Base-by-base conservation (phyloP, 2,888 invertebrate genomes). In the Euplagia quadripunctaria region DNA sequence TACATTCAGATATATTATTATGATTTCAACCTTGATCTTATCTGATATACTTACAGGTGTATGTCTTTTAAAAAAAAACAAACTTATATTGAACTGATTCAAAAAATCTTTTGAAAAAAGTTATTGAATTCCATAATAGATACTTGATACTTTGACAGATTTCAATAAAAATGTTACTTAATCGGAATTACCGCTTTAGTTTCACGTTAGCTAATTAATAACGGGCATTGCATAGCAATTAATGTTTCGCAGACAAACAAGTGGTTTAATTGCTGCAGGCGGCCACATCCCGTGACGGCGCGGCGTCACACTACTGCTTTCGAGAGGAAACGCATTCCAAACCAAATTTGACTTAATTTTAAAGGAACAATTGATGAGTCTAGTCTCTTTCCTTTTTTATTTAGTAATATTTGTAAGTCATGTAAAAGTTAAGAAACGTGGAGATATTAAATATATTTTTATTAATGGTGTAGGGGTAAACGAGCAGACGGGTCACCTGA, bases 151-250 rank as follows among this genome's bases (percentile, higher is more conserved):
- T 51, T 51, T 51, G 12, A 16, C 16, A 6, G 14, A 14, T 61
- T 31, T 61, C 14, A 31, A 61, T 61, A 31, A 31, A 12, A 61
- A 14, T 1, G 20, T 61, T 31, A 14, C 31, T 61, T 61, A 61
- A 61, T 20, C 14, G 20, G 31, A 61, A 12, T 11, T 31, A 61
- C 61, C 31, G 14, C 14, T 14, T 61, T 31, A 61, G 61, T 55
- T 68, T 68, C 43, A 68, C 68, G 68, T 11, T 68, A 68, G 52
- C 42, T 55, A 42, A 55, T 55, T 31, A 12, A 43, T 68, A 51
- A 31, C 31, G 20, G 9, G 51, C 16, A 49, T 67, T 49, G 51
- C 51, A 67, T 31, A 67, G 16, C 49, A 67, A 51, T 51, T 61
- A 61, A 61, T 31, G 31, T 61, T 31, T 61, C 61, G 61, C 31